Evolutionary conservation across 2,888 invertebrate species (phyloP), one percentile per base, ranked within the genome.

Genomic region (Allacma fusca): DNA sequence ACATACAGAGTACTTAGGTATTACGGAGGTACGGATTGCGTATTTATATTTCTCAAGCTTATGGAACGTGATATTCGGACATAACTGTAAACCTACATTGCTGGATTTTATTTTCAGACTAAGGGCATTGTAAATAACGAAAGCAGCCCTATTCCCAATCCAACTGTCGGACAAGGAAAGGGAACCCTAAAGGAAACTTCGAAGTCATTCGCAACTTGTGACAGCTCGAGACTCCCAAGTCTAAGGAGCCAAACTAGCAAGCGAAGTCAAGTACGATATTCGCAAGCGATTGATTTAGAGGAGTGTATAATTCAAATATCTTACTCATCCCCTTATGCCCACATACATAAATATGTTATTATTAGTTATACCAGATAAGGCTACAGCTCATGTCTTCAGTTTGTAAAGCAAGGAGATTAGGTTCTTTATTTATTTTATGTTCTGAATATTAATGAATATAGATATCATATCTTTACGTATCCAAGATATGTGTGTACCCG

Each of bases 281-380:
- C 98, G 1, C 94, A 95, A 4, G 94, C 94, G 1, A 98, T 98
- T 80, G 96, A 98, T 87, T 96, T 98, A 86, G 98, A 98, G 34
- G 93, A 94, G 87, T 97, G 94, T 90, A 95, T 97, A 88, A 96
- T 98, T 77, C 92, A 95, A 86, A 98, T 98, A 0, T 98, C 98
- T 98, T 98, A 97, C 87, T 98, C 98, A 7, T 97, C 98, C 85
- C 98, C 98, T 12, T 99, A 98, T n/a, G n/a, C 87, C 98, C 98
- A 1, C 96, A 98, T 87, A 98, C 98, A 88, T 98, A 98, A n/a
- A n/a, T n/a, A n/a, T n/a, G n/a, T n/a, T n/a, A n/a, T n/a, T 88
- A 97, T 97, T 24, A 92, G 94, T 91, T 93, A 34, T 34, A 9
- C n/a, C n/a, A n/a, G 12, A 44, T 16, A 16, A 44, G 44, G 16